Base-by-base conservation (phyloP, 2,113 vertebrate species). In the Smithornis capensis region DNA sequence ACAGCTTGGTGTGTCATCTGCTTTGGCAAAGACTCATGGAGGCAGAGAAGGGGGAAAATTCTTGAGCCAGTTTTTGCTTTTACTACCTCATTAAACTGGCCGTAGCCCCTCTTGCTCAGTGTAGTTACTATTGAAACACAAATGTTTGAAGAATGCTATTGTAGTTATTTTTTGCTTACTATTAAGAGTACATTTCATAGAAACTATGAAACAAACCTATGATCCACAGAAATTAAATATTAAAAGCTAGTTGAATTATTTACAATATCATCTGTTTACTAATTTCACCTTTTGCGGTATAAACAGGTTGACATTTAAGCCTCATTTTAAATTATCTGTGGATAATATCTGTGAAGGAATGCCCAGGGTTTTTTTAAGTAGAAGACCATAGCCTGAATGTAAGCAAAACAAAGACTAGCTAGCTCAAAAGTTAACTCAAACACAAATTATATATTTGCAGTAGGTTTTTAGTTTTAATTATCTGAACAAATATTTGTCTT, bases 301-400 rank as follows among this genome's bases (percentile, higher is more conserved):
- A 89, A 94, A 90, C 42, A 86, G 27, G 38, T 74, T 92, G 78
- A 59, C 75, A 67, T 94, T 95, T 94, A 70, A 77, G 28, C 52
- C 29, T 94, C 21, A 52, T 75, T 93, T 94, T 56, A 81, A 90
- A 59, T 67, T 40, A 81, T 70, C 37, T 37, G 24, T 81, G 56
- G 29, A 47, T 83, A 88, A 59, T 45, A 73, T n/a, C 75, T 80
- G 31, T 74, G 82, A 83, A 88, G 45, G 60, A 22, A 22, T 60
- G 83, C 27, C n/a, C 62, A 49, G 49, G 22, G 25, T 21, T 27
- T 67, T 86, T 89, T 83, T 4, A 47, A 9, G 11, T 19, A 37
- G 42, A 47, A 73, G 6, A 25, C 31, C 7, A 4, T 27, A 55
- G 52, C 6, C 33, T 73, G 74, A 60, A 49, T 8, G 2, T 57